A percentile compares a stretch with the other conserved stretches of the same genome.
Evolutionary conservation across 2,113 vertebrate genomes (phyloP).

Genomic region (Hyperoodon ampullatus): DNA sequence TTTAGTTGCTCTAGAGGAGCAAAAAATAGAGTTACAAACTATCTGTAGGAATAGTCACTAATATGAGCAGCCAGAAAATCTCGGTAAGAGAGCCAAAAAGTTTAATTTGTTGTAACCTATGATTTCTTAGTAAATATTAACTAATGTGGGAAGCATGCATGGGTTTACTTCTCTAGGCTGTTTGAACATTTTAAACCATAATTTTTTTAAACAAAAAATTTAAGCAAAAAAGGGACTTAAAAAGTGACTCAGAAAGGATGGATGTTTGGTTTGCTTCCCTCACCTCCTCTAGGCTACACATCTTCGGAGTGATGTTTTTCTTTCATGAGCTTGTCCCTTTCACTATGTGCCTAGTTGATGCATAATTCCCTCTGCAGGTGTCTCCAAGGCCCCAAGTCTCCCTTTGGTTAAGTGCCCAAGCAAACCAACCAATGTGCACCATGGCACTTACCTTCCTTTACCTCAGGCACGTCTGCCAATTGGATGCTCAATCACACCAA

Average conservation of each 20-base stretch:
- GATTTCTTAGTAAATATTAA: constrained; percentile 76
- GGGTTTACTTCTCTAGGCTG: constrained; percentile 60
- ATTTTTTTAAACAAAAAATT: constrained; percentile 59
- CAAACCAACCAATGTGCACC: not conserved
- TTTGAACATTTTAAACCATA: constrained; percentile 74
- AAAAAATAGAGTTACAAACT: constrained; percentile 62
- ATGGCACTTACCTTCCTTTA: not conserved
- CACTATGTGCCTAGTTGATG: not conserved
- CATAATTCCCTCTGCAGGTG: constrained; percentile 8
- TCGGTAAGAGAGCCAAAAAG: constrained; percentile 56
- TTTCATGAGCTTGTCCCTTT: constrained; percentile 21
- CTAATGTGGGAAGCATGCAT: constrained; percentile 72
- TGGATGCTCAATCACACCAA: not conserved
- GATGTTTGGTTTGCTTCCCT: constrained; percentile 44
- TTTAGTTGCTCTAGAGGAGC: constrained; percentile 53
- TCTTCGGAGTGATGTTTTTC: constrained; percentile 55
- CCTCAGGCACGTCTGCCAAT: not conserved
- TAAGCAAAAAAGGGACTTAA: not conserved
- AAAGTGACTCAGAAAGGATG: constrained; percentile 57
- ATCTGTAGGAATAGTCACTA: constrained; percentile 70
- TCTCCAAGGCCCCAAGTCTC: not conserved
- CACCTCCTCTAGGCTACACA: not conserved
- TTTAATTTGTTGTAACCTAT: constrained; percentile 78
- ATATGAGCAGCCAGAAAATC: constrained; percentile 59
- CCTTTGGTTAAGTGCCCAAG: not conserved